Percentiles rank a stretch among this genome's conserved stretches.
These are phyloP conservation scores for Cossypha niveicapilla DNA, from an alignment of 2,797 vertebrate genomes.

Conservation along the genomic window DNA sequence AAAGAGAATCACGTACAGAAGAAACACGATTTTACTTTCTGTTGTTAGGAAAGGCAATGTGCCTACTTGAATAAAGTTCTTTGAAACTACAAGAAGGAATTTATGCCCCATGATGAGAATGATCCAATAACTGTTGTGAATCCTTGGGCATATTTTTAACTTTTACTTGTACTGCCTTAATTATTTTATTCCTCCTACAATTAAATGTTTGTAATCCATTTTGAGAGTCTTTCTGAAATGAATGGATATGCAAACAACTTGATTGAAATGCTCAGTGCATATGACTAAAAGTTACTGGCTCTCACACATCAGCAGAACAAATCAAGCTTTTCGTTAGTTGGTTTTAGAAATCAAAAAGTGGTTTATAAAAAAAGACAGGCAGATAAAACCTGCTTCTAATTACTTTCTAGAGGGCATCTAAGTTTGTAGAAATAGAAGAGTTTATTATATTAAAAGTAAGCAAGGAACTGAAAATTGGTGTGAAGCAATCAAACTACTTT, in stretches of 20 bases:
- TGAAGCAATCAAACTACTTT: slow-evolving; percentile 50
- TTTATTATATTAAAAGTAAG: slow-evolving; percentile 40
- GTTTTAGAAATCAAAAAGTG: slow-evolving; percentile 59
- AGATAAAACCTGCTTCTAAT: slow-evolving; percentile 61
- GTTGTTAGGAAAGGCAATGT: slow-evolving; percentile 56
- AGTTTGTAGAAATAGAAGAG: slow-evolving; percentile 42
- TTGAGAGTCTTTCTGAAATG: slow-evolving; percentile 58
- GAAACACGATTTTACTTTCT: slow-evolving; percentile 52
- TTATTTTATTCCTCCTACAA: slow-evolving; percentile 63
- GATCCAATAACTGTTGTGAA: slow-evolving; percentile 68
- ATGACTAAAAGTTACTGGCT: slow-evolving; percentile 63
- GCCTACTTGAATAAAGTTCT: slow-evolving; percentile 58
- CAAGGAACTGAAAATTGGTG: slow-evolving; percentile 24
- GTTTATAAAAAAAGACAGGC: slow-evolving; percentile 40
- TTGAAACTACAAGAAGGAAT: slow-evolving; percentile 63
- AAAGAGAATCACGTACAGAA: slow-evolving; percentile 44
- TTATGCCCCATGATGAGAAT: slow-evolving; percentile 60
- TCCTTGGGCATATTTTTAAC: slow-evolving; percentile 65
- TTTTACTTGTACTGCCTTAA: slow-evolving; percentile 61
- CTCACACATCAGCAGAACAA: slow-evolving; percentile 61
- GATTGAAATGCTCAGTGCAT: slow-evolving; percentile 65
- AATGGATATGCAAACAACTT: slow-evolving; percentile 66
- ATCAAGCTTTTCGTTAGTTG: slow-evolving; percentile 58
- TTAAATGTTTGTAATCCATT: slow-evolving; percentile 67
- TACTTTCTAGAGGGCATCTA: slow-evolving; percentile 31